Percentiles rank a stretch among this genome's conserved stretches.
Conservation (phyloP, 2,797 vertebrate genomes). For the Typhlichthys eigenmanni region DNA sequence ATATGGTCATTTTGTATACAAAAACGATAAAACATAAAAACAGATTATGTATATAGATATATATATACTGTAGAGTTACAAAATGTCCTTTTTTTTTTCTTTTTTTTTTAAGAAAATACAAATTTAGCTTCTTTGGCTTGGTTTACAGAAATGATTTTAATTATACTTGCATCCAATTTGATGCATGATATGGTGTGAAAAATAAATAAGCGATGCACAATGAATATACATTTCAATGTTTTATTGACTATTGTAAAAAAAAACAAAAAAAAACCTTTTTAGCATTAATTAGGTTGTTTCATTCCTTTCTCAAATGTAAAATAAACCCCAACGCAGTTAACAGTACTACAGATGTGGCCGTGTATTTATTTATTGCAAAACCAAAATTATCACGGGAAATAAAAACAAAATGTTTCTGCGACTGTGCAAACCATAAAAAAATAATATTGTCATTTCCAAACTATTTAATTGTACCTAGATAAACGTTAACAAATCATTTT, state of each 20-base stretch:
- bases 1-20: slow-evolving; percentile 99
- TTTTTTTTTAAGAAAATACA: slow-evolving; percentile 89
- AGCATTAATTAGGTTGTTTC: slow-evolving; percentile 89
- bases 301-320: slow-evolving; percentile 94
- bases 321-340: slow-evolving; percentile 99
- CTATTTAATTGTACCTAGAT: no score
- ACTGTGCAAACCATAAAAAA: no score
- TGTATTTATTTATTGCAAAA: slow-evolving; percentile 74
- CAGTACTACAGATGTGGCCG: slow-evolving; percentile 81
- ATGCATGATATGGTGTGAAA: slow-evolving; percentile 96
- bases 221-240: slow-evolving; percentile 98
- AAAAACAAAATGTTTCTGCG: no score
- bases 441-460: no score
- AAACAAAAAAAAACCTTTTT: slow-evolving; percentile 85
- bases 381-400: no score
- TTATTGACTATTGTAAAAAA: slow-evolving; percentile 93
- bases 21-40: slow-evolving; percentile 83
- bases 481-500: no score
- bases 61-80: slow-evolving; percentile 97
- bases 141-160: slow-evolving; percentile 98
- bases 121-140: slow-evolving; percentile 98
- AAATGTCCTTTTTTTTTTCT: slow-evolving; percentile 81
- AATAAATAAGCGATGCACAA: slow-evolving; percentile 95
- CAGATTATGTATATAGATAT: slow-evolving; percentile 80
- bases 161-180: slow-evolving; percentile 94